These are phyloP conservation scores for Lathamus discolor DNA, from an alignment of 2,113 vertebrate species.

Conservation along the genomic window DNA sequence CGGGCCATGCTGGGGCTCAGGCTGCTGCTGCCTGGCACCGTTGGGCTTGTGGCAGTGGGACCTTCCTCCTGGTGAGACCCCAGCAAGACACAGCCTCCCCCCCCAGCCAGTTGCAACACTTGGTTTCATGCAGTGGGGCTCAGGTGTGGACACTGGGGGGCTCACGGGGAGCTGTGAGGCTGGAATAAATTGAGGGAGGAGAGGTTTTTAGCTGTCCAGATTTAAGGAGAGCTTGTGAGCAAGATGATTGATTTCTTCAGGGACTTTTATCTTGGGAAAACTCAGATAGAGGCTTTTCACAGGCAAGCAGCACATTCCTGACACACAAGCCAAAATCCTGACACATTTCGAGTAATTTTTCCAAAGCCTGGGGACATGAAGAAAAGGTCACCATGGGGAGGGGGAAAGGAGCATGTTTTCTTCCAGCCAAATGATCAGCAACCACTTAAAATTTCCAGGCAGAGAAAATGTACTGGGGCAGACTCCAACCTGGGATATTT, in stretches of 20 bases:
- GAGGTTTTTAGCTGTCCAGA: background rate
- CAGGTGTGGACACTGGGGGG: background rate
- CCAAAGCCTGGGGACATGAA: background rate
- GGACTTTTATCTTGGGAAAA: background rate
- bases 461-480: background rate
- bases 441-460: slow-evolving; percentile 5
- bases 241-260: background rate
- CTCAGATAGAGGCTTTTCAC: background rate
- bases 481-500: background rate
- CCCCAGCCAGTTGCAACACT: fast-evolving
- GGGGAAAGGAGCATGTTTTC: background rate
- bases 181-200: background rate
- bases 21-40: background rate
- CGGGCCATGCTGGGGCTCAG: fast-evolving
- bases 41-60: fast-evolving
- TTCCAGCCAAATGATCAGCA: background rate
- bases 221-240: background rate
- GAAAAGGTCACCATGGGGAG: background rate
- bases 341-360: slow-evolving; percentile 4
- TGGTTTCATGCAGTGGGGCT: background rate
- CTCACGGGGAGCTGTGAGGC: fast-evolving
- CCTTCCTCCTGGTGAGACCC: background rate
- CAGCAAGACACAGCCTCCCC: background rate
- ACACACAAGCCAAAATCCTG: background rate
- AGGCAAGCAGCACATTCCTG: background rate